These are phyloP conservation scores for Gonatopus flavifemur DNA, from an alignment of 1,140 invertebrate genomes.

Conservation along the genomic window DNA sequence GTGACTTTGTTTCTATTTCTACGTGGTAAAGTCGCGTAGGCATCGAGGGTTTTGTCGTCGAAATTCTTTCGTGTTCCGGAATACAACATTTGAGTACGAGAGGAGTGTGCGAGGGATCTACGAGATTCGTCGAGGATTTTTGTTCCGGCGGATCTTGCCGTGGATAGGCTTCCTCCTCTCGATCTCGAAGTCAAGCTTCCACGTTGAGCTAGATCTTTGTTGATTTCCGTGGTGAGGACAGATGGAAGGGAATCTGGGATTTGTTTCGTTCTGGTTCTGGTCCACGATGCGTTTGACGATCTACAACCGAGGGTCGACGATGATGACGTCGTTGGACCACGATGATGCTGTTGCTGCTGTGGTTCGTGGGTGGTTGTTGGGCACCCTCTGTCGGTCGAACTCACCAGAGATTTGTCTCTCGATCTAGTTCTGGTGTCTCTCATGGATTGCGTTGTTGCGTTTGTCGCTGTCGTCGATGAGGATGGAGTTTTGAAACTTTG, in stretches of 20 bases:
- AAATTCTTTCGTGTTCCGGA: slow-evolving; percentile 36
- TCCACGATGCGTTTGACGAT: background rate
- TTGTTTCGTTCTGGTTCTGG: slow-evolving; percentile 52
- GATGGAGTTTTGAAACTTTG: no score
- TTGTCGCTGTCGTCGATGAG: no score
- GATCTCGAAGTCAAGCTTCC: slow-evolving; percentile 19
- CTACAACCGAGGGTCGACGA: background rate
- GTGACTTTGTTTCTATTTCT: slow-evolving; percentile 52
- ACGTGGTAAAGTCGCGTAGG: slow-evolving; percentile 77
- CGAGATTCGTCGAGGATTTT: slow-evolving; percentile 71
- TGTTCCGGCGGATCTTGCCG: slow-evolving; percentile 61
- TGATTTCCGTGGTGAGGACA: slow-evolving; percentile 53
- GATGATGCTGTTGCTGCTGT: background rate
- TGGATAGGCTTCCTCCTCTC: slow-evolving; percentile 56
- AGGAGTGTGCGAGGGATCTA: slow-evolving; percentile 67
- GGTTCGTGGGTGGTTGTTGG: background rate
- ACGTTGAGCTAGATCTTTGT: slow-evolving; percentile 45
- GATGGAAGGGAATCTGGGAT: slow-evolving; percentile 60
- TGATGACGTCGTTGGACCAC: slow-evolving; percentile 8
- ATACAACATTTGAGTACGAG: slow-evolving; percentile 17
- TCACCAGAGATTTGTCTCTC: slow-evolving; percentile 48
- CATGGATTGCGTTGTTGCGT: slow-evolving; percentile 54
- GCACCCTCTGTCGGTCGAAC: slow-evolving; percentile 13
- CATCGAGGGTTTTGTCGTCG: slow-evolving; percentile 65
- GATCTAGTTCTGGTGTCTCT: slow-evolving; percentile 60